Conservation (phyloP, 2,888 invertebrate species). For the Ochlodes sylvanus region DNA sequence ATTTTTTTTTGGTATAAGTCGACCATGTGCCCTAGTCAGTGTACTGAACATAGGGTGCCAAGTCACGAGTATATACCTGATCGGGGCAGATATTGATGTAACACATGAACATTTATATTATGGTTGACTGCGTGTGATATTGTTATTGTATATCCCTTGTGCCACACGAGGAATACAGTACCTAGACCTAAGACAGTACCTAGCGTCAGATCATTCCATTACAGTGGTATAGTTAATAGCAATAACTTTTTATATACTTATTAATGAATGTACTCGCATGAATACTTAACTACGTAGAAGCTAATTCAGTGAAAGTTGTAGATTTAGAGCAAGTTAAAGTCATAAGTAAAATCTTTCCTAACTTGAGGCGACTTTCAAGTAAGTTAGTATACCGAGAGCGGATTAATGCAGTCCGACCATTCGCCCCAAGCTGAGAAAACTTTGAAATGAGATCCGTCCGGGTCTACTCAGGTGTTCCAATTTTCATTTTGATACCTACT, state of each 20-base stretch:
- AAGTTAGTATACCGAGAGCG: slow-evolving; percentile 9
- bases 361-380: slow-evolving; percentile 11
- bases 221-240: too few relatives aligned
- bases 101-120: too few relatives aligned
- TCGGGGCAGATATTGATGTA: too few relatives aligned
- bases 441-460: slow-evolving; percentile 20
- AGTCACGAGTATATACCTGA: too few relatives aligned
- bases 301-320: slow-evolving; percentile 6
- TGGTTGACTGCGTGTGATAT: too few relatives aligned
- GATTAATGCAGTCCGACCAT: slow-evolving; percentile 15
- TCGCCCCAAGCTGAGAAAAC: slow-evolving; percentile 8
- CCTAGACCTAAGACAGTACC: too few relatives aligned
- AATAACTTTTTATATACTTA: background rate
- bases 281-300: background rate
- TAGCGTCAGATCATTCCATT: too few relatives aligned
- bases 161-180: too few relatives aligned
- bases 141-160: too few relatives aligned
- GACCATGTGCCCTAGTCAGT: too few relatives aligned
- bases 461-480: slow-evolving; percentile 14
- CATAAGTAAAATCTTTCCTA: slow-evolving; percentile 15
- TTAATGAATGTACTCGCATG: background rate
- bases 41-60: too few relatives aligned
- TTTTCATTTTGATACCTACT: slow-evolving; percentile 9
- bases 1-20: too few relatives aligned
- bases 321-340: slow-evolving; percentile 1